phyloP scores from a whole-genome alignment of 2,888 invertebrate genomes.

The Syrista parreyssii region DNA sequence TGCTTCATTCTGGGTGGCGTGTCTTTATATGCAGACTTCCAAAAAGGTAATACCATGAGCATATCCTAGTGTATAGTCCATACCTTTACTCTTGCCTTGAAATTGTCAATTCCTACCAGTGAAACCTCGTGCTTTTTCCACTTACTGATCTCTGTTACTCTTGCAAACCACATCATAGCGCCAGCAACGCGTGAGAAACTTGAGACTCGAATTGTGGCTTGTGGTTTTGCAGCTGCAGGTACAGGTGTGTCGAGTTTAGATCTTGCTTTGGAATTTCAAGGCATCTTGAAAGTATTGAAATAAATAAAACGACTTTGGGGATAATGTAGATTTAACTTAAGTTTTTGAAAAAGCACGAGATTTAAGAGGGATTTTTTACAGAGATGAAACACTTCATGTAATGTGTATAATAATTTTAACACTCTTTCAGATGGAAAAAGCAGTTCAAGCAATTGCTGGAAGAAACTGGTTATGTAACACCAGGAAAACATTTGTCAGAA shows the following conservation, averaged over 20 bases:
- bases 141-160: slow-evolving; percentile 12
- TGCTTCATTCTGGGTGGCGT: slow-evolving; percentile 65
- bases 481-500: slow-evolving; percentile 92
- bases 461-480: slow-evolving; percentile 94
- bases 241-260: background rate
- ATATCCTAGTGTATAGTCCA: background rate
- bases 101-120: background rate
- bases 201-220: slow-evolving; percentile 28
- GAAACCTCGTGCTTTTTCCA: background rate
- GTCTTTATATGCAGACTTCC: slow-evolving; percentile 68
- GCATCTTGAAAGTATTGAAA: background rate
- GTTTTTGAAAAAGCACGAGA: background rate
- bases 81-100: background rate
- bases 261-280: background rate
- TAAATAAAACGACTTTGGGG: background rate
- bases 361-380: background rate
- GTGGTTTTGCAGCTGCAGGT: slow-evolving; percentile 21
- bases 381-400: background rate
- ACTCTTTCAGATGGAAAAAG: slow-evolving; percentile 83
- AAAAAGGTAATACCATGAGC: slow-evolving; percentile 66
- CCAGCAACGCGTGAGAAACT: slow-evolving; percentile 19
- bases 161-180: slow-evolving; percentile 4
- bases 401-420: background rate
- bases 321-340: background rate
- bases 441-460: slow-evolving; percentile 93